Conservation (phyloP, 2,113 vertebrate species). For the Otocyon megalotis region DNA sequence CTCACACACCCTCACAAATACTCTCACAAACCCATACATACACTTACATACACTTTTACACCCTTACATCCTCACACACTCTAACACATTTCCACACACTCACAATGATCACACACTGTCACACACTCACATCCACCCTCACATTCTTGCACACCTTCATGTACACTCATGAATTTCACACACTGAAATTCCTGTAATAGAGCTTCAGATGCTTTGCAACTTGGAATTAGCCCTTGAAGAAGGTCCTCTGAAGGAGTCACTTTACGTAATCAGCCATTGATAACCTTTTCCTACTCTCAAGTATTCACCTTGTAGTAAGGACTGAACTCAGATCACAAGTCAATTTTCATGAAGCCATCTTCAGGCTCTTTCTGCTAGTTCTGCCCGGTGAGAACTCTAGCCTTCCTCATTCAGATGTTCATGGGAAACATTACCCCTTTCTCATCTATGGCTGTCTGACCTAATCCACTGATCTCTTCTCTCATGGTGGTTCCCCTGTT, state of each 20-base stretch:
- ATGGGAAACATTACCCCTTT: background rate
- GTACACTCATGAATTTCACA: no score
- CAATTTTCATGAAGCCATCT: background rate
- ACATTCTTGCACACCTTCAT: background rate
- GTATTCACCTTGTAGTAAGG: background rate
- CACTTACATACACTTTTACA: background rate
- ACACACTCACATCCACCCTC: background rate
- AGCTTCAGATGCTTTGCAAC: background rate
- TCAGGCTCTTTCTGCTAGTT: background rate
- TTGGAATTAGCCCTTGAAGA: background rate
- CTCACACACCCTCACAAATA: background rate
- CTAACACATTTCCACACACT: background rate
- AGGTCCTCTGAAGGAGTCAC: accelerated
- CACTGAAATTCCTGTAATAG: background rate
- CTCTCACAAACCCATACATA: background rate
- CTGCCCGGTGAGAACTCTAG: background rate
- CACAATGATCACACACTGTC: background rate
- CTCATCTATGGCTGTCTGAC: background rate
- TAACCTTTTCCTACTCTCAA: background rate
- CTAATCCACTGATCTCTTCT: no score
- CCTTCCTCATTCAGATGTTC: background rate
- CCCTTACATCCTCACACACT: background rate
- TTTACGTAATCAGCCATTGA: background rate
- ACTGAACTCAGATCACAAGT: background rate
- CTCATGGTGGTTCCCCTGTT: background rate